Evolutionary conservation across 2,113 vertebrate genomes (phyloP), one percentile per base, ranked within the genome.

Genomic region (Poeciliopsis prolifica): DNA sequence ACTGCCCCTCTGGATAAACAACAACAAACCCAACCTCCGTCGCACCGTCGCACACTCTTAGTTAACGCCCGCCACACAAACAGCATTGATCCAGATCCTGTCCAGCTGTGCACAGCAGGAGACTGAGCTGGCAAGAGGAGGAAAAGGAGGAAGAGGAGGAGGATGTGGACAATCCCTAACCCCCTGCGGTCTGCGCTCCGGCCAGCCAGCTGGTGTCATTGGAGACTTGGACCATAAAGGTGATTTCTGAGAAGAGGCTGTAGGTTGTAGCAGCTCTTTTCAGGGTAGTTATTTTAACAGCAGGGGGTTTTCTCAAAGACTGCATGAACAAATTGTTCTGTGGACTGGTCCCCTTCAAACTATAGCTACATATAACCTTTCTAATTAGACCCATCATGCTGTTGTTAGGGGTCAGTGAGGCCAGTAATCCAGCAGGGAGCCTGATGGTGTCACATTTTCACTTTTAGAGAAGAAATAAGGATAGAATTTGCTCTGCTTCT

Each of bases 91-190:
- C 84, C 76, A 86, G 73, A 87, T 90, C 81, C 82, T 88, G 83
- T 75, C 90, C 91, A 89, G 91, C 92, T 88, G 92, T 91, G 91
- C 91, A 79, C 88, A 85, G 91, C 75, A 78, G 75, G 86, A 78
- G 78, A 64, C n/a, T 0, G 63, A 70, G 76, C 80, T 86, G 86
- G 84, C 85, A 82, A 29, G 64, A 69, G 72, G 78, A 82, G 81
- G 13, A 42, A 10, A 8, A 68, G 78, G 70, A 83, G 75, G 33
- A 35, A 1, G 33, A 35, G 33, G 33, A 33, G 31, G 31, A 33
- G 31, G 6, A 35, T 76, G 70, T 68, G 80, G 77, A 70, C 73
- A 58, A 73, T 65, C 78, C 74, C 79, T 37, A 75, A 29, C 67
- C 70, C 78, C 60, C 84, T 69, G 72, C 17, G 35, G 78, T 77